phyloP scores from a whole-genome alignment of 2,797 vertebrate genomes.

The Coccyzus lansbergi region DNA sequence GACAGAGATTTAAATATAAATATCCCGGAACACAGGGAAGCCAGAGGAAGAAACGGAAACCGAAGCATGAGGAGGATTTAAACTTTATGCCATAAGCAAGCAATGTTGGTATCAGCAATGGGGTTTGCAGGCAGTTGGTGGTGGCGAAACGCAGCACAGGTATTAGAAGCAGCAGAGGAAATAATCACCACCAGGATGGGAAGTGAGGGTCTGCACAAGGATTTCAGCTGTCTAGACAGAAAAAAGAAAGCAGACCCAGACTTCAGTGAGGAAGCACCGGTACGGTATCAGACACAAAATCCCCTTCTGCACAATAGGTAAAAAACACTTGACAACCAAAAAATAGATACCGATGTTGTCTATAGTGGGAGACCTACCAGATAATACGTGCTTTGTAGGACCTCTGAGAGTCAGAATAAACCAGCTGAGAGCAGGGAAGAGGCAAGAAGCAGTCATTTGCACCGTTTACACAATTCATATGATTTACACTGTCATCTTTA shows the following conservation, averaged over 20 bases:
- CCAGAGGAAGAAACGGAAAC: neutral
- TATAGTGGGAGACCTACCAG: neutral
- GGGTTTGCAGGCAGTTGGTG: neutral
- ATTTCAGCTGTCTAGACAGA: conserved; percentile 48
- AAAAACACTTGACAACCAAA: neutral
- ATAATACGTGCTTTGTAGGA: neutral
- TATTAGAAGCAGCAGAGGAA: conserved; percentile 1
- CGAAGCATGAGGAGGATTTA: neutral
- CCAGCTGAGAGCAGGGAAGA: neutral
- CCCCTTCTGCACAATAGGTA: neutral
- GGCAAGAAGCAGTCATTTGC: neutral
- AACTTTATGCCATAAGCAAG: neutral
- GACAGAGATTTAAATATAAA: neutral
- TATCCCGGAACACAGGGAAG: neutral
- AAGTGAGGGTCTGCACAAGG: conserved; percentile 4
- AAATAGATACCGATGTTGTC: neutral
- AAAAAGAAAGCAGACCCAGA: neutral
- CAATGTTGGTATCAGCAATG: neutral
- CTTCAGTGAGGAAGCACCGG: neutral
- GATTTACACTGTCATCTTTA: too few relatives aligned
- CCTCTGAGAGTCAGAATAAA: neutral
- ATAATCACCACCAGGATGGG: neutral
- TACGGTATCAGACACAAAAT: neutral
- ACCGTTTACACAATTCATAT: too few relatives aligned
- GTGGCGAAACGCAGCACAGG: neutral